Percentiles rank a stretch among this genome's conserved stretches.
phyloP scores from a whole-genome alignment of 2,113 vertebrate genomes.

The Microtus pennsylvanicus region DNA sequence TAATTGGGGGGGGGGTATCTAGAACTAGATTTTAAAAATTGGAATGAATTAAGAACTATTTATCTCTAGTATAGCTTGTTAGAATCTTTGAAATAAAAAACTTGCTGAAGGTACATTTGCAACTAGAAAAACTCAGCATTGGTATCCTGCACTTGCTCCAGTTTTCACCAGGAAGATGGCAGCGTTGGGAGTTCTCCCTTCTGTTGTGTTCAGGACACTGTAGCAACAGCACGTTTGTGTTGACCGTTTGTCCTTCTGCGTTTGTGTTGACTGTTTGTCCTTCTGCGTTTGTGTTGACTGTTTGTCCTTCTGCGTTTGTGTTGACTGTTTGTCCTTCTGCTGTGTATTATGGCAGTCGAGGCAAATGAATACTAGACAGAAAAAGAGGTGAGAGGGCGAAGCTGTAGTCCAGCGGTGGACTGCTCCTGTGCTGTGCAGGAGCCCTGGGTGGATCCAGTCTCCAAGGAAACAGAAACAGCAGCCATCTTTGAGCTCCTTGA shows the following conservation, averaged over 20 bases:
- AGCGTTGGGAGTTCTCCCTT: constrained; percentile 6
- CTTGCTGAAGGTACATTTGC: background rate
- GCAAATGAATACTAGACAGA: background rate
- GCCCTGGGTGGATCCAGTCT: background rate
- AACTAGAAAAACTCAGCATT: constrained; percentile 3
- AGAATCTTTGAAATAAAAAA: constrained; percentile 59
- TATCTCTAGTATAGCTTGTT: constrained; percentile 67
- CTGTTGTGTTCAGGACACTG: background rate
- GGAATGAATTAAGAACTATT: constrained; percentile 63
- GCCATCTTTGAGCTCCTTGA: background rate
- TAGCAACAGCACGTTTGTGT: background rate
- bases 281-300: constrained; percentile 15
- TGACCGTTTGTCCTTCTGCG: constrained; percentile 25
- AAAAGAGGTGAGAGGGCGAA: background rate
- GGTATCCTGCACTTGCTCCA: background rate
- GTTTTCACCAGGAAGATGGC: background rate
- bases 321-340: constrained; percentile 25
- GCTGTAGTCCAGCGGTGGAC: too few species aligned
- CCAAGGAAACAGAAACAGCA: background rate
- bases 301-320: background rate
- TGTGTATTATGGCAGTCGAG: background rate
- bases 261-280: constrained; percentile 37
- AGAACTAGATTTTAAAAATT: constrained; percentile 67
- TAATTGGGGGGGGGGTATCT: constrained; percentile 59
- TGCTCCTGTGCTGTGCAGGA: background rate